Conservation (phyloP, 2,113 vertebrate species). For the Larimichthys crocea region DNA sequence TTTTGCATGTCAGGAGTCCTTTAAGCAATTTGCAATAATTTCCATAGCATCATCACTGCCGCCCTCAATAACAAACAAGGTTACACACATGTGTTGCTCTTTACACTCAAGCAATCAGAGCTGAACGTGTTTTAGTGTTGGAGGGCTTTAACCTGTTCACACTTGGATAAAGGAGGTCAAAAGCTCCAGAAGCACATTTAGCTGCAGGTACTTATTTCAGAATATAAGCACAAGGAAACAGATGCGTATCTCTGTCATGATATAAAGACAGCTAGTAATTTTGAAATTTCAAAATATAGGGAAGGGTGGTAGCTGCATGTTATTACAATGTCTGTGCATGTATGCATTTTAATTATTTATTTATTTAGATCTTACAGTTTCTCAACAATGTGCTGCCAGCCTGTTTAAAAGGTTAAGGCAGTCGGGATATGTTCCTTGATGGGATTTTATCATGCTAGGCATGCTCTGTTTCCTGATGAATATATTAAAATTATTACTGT, state of each 20-base stretch:
- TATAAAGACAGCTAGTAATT: constrained; percentile 28
- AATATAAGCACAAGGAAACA: constrained; percentile 32
- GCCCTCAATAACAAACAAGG: constrained; percentile 85
- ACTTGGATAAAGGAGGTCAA: constrained; percentile 46
- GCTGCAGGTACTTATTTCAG: constrained; percentile 3
- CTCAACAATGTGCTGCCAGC: constrained; percentile 78
- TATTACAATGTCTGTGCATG: constrained; percentile 57
- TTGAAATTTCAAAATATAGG: constrained; percentile 44
- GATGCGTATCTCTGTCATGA: constrained; percentile 41
- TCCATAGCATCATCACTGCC: constrained; percentile 83
- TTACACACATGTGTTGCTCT: constrained; percentile 72
- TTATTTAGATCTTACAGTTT: constrained; percentile 77
- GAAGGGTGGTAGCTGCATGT: constrained; percentile 40
- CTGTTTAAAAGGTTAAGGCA: constrained; percentile 85
- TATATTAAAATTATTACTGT: constrained; percentile 92
- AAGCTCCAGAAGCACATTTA: constrained; percentile 33
- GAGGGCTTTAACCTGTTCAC: constrained; percentile 46
- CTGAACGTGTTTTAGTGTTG: constrained; percentile 34
- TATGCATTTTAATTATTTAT: constrained; percentile 40
- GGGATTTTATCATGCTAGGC: constrained; percentile 89
- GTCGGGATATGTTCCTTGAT: constrained; percentile 86
- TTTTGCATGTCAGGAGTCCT: constrained; percentile 81
- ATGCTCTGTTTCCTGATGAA: constrained; percentile 90
- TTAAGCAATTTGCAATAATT: constrained; percentile 87
- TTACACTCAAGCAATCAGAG: constrained; percentile 51